A percentile compares a stretch with the other conserved stretches of the same genome.
Evolutionary conservation across 2,888 invertebrate genomes (phyloP).

Genomic region (Drosophila multiciliata): DNA sequence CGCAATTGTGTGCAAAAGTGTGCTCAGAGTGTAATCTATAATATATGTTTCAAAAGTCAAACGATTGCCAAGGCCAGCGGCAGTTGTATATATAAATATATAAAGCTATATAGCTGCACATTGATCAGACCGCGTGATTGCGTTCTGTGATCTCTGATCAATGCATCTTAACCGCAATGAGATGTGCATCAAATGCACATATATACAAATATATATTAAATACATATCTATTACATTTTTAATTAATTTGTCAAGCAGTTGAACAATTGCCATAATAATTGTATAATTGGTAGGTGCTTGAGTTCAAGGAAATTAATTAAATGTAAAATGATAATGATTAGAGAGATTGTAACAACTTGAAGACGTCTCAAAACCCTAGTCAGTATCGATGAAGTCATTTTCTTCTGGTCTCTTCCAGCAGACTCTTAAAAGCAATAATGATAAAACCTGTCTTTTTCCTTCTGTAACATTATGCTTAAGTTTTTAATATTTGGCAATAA

Average conservation of each 20-base stretch:
- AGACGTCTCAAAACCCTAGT: not conserved
- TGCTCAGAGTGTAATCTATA: not conserved
- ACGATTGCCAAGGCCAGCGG: conserved; percentile 47
- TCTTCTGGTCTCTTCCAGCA: not conserved
- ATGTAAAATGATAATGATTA: not conserved
- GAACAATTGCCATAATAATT: not conserved
- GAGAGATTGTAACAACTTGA: not conserved
- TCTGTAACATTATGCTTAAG: not conserved
- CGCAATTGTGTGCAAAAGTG: conserved; percentile 2
- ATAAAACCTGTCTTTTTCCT: not conserved
- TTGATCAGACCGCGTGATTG: conserved; percentile 58
- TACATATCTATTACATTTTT: not conserved
- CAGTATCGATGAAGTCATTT: too few species aligned
- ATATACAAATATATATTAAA: conserved; percentile 1
- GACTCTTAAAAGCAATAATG: not conserved
- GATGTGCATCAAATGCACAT: not conserved
- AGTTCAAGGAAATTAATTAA: conserved; percentile 17
- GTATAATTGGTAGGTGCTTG: conserved; percentile 1
- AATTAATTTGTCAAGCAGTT: not conserved
- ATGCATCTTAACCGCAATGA: conserved; percentile 21
- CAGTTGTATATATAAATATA: not conserved
- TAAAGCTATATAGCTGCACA: conserved; percentile 23
- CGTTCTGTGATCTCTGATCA: conserved; percentile 32
- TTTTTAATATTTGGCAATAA: not conserved
- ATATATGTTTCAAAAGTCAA: conserved; percentile 37